A percentile compares a stretch with the other conserved stretches of the same genome.
Conservation (phyloP, 2,113 vertebrate species). For the Menidia beryllina region DNA sequence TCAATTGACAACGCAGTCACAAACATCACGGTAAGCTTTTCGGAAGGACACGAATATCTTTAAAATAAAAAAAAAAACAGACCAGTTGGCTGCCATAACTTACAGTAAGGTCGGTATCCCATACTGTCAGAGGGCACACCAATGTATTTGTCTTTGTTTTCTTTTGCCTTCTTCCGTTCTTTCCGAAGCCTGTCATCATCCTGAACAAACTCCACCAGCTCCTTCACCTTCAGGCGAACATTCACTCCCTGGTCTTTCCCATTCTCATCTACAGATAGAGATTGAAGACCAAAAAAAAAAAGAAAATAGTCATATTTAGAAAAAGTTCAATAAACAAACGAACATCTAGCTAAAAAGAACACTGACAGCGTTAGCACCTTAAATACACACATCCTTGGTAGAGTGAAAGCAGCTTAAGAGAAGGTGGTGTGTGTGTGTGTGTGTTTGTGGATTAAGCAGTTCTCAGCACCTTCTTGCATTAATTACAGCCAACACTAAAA, state of each 20-base stretch:
- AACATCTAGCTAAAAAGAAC: background rate
- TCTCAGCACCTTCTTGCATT: constrained; percentile 66
- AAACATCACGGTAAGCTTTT: background rate
- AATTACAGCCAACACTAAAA: constrained; percentile 89
- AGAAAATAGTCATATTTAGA: background rate
- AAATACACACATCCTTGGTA: constrained; percentile 24
- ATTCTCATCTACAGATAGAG: constrained; percentile 87
- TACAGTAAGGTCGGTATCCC: constrained; percentile 89
- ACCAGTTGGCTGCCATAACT: constrained; percentile 54
- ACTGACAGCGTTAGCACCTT: background rate
- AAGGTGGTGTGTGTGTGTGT: constrained; percentile 13
- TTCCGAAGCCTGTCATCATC: constrained; percentile 96
- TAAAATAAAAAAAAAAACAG: background rate
- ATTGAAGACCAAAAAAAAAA: background rate
- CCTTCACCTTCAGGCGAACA: constrained; percentile 98
- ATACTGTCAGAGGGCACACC: constrained; percentile 95
- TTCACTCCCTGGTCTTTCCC: constrained; percentile 99
- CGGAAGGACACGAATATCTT: background rate
- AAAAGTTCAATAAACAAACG: background rate
- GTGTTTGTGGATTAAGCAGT: constrained; percentile 48
- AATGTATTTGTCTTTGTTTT: constrained; percentile 97
- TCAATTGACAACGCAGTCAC: too few relatives aligned
- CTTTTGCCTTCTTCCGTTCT: constrained; percentile 98
- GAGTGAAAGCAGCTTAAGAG: constrained; percentile 54
- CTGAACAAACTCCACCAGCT: constrained; percentile 95